These are phyloP conservation scores for Hyaena hyaena DNA, from an alignment of 2,113 vertebrate species.

Conservation along the genomic window DNA sequence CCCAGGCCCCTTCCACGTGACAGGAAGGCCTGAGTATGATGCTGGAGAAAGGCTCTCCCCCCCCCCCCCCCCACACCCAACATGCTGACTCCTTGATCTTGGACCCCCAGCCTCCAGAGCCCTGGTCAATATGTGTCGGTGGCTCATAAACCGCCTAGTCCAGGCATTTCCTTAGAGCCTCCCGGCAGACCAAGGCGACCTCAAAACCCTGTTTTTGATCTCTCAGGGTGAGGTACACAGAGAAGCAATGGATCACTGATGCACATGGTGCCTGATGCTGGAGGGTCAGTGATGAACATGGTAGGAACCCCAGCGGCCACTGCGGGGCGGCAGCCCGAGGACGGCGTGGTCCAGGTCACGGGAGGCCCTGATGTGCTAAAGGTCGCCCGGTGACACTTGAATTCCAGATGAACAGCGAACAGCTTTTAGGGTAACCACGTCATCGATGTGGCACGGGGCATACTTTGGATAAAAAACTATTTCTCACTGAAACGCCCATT, in stretches of 20 bases:
- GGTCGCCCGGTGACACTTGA: not conserved
- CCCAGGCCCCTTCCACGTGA: not conserved
- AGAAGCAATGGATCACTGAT: not conserved
- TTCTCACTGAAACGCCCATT: too few species aligned
- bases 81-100: fast-evolving
- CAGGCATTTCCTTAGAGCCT: not conserved
- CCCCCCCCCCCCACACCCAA: not conserved
- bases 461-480: not conserved
- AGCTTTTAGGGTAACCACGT: not conserved
- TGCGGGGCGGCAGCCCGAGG: not conserved
- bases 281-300: not conserved
- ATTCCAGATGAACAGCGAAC: not conserved
- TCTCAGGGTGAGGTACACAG: not conserved
- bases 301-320: fast-evolving
- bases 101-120: not conserved
- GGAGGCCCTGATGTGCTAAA: not conserved
- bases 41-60: not conserved
- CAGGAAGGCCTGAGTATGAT: not conserved
- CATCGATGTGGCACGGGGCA: not conserved
- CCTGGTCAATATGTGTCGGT: fast-evolving
- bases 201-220: not conserved
- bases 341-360: too few species aligned
- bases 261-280: not conserved
- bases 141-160: not conserved
- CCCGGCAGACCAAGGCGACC: not conserved